Evolutionary conservation across 2,113 vertebrate genomes (phyloP), one percentile per base, ranked within the genome.

Genomic region (Chaenogobius annularis): DNA sequence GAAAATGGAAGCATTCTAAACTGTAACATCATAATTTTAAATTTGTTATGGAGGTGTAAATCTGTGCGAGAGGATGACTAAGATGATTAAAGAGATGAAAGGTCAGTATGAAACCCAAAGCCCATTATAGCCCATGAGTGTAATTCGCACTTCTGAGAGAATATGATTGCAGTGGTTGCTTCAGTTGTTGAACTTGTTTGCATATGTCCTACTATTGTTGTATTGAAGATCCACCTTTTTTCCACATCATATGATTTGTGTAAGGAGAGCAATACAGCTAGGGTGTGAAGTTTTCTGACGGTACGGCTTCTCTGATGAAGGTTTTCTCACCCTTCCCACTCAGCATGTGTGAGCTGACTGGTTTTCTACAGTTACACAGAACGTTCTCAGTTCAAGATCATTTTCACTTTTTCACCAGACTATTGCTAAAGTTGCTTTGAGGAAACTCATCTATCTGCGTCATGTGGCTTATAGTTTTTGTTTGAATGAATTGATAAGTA

Each of bases 311-410:
- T 75, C 75, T 74, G 74, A 50, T 80, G 72, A 65, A 75, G 54
- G 58, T 62, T 81, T 70, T 83, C 71, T 83, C 31, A 72, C 48
- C 75, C 69, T 74, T 72, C 76, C 83, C 74, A 83, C 83, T 76
- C 79, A 74, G 72, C 63, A 67, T 74, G 70, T 77, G 58, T 66
- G 84, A 78, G 69, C 70, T 65, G 62, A 76, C 23, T 74, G 71
- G 44, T 70, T 74, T 81, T 23, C 68, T 44, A 26, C 70, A 70
- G 55, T 37, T 68, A 65, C 37, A 73, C 37, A 14, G 23, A 58
- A 48, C 10, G 19, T 46, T 66, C 61, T 73, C 17, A 47, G 23
- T 65, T 50, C 64, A 23, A 10, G 6, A 23, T 66, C n/a, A 44
- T 67, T n/a, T 64, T 11, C 37, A n/a, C 35, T 26, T 69, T 67